Evolutionary conservation across 2,113 vertebrate species (phyloP).

Genomic region (Hemichromis elongatus): DNA sequence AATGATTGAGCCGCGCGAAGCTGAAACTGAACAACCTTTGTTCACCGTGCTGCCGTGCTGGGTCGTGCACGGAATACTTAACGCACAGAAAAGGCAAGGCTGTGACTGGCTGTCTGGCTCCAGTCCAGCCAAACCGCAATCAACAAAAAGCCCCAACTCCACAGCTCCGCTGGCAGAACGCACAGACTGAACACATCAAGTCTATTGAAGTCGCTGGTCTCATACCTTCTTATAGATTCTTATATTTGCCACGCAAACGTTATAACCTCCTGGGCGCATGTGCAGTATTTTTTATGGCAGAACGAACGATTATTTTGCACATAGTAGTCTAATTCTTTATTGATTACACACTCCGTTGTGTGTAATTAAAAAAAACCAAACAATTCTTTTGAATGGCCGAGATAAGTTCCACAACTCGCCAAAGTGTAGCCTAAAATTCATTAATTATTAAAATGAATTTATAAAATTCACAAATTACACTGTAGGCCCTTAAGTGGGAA

Average conservation of each 20-base stretch:
- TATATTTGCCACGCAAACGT: neutral
- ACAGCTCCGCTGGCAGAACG: neutral
- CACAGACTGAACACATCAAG: neutral
- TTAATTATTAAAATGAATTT: neutral
- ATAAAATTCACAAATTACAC: neutral
- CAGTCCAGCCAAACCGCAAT: constrained; percentile 44
- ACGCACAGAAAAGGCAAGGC: constrained; percentile 55
- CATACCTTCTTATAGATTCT: neutral
- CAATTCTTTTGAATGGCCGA: neutral
- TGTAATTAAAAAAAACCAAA: neutral
- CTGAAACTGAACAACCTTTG: constrained; percentile 72
- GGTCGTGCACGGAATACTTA: constrained; percentile 73
- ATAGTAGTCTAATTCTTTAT: neutral
- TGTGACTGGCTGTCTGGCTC: constrained; percentile 48
- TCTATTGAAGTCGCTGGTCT: neutral
- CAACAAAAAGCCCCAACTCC: constrained; percentile 20
- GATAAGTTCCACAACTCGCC: neutral
- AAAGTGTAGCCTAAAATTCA: neutral
- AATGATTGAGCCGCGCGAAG: constrained; percentile 68
- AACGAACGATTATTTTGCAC: neutral
- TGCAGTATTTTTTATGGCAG: neutral
- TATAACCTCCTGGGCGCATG: neutral
- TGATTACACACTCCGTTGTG: neutral
- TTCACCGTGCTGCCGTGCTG: constrained; percentile 64
- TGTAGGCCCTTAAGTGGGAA: neutral